These are phyloP conservation scores for Myotis pilosus DNA, from an alignment of 2,797 vertebrate species.

Conservation along the genomic window DNA sequence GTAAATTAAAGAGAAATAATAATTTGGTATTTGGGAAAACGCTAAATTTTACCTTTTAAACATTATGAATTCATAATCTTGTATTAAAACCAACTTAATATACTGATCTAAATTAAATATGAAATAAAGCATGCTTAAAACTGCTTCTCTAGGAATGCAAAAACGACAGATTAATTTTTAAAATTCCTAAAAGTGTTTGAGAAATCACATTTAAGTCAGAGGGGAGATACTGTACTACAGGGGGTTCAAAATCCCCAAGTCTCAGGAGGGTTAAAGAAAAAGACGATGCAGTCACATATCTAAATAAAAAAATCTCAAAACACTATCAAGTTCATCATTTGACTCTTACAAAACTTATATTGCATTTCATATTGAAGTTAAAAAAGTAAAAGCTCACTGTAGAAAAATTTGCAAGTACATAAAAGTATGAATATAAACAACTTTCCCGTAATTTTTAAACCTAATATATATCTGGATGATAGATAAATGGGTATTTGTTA, in stretches of 20 bases:
- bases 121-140: neutral
- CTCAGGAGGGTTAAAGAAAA: neutral
- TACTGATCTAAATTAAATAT: neutral
- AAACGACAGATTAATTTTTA: neutral
- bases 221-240: neutral
- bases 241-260: neutral
- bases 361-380: neutral
- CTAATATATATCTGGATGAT: neutral
- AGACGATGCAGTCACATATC: neutral
- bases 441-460: neutral
- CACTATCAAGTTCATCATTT: rapidly evolving
- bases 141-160: neutral
- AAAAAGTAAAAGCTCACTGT: neutral
- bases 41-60: slow-evolving; percentile 5
- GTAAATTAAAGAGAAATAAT: slow-evolving; percentile 26
- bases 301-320: neutral
- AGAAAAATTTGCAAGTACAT: neutral
- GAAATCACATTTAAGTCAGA: neutral
- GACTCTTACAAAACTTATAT: neutral
- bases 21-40: neutral
- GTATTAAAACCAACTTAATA: slow-evolving; percentile 24
- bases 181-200: neutral
- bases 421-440: neutral
- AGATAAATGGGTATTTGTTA: neutral
- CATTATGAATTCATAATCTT: neutral